A percentile compares a stretch with the other conserved stretches of the same genome.
Evolutionary conservation across 2,888 invertebrate genomes (phyloP).

Genomic region (Volucella zonaria): DNA sequence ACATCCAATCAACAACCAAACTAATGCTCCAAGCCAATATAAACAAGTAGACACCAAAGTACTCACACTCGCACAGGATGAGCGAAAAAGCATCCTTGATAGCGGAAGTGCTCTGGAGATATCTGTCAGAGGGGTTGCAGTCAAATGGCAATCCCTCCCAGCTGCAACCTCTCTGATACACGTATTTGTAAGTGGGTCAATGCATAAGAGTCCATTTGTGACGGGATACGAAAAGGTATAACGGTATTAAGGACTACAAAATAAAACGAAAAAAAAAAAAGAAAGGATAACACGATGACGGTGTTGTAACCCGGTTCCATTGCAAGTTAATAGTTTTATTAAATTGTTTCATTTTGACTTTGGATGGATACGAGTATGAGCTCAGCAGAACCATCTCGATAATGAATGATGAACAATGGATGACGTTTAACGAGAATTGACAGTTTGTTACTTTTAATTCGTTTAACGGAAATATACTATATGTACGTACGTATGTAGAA

Average conservation of each 20-base stretch:
- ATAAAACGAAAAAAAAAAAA: no score
- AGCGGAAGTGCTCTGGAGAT: slow-evolving; percentile 23
- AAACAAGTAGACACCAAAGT: neutral
- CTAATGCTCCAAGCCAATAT: slow-evolving; percentile 60
- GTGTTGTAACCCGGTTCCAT: slow-evolving; percentile 9
- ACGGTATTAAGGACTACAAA: neutral
- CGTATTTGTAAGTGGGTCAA: slow-evolving; percentile 15
- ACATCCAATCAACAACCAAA: slow-evolving; percentile 68
- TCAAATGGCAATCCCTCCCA: neutral
- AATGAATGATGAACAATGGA: slow-evolving; percentile 43
- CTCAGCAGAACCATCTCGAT: neutral
- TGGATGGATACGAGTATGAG: slow-evolving; percentile 18
- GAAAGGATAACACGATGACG: neutral
- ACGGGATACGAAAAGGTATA: slow-evolving; percentile 23
- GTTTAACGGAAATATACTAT: no score
- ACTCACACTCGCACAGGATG: neutral
- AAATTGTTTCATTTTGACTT: slow-evolving; percentile 34
- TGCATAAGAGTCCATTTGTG: slow-evolving; percentile 41
- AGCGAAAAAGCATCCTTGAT: slow-evolving; percentile 6
- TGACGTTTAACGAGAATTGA: slow-evolving; percentile 39
- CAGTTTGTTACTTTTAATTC: neutral
- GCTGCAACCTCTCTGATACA: no score
- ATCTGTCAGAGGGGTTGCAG: slow-evolving; percentile 29
- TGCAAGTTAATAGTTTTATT: slow-evolving; percentile 24
- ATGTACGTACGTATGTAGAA: no score